Base-by-base conservation (phyloP, 2,113 vertebrate genomes). In the Phyllostomus hastatus region DNA sequence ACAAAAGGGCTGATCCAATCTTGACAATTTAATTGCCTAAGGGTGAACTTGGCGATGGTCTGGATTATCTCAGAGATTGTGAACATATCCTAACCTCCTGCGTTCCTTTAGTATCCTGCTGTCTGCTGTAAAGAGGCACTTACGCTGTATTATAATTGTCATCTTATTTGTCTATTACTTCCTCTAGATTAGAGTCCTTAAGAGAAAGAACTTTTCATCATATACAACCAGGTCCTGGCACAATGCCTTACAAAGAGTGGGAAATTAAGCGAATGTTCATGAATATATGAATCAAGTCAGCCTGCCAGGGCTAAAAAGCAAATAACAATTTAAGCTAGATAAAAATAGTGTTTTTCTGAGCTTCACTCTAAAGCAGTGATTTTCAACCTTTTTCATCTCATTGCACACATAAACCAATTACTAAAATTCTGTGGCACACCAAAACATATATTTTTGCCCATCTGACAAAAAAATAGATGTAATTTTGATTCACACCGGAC, bases 191-290 rank as follows among this genome's bases (percentile, higher is more conserved):
- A 70, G 20, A 84, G 59, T 92, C 19, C n/a, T 96, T 95, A 75
- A 82, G 83, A 59, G 59, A 83, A 96, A 31, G n/a, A 76, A 92
- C 35, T 88, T 97, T 94, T 95, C 50, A 35, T 88, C 69, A 31
- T 79, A 38, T 35, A 54, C 64, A 85, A 69, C 31, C 17, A 88
- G 70, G 52, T 79, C 10, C 70, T 73, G 90, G 43, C 48, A 88
- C 81, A 94, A 66, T 72, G 38, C 61, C 61, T 95, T 76, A 82
- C 24, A 91, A 88, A 90, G 54, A 69, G 67, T 41, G 61, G 59
- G 22, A 91, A 90, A 43, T 75, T 72, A 66, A 94, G 22, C 35
- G 26, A 96, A 57, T 75, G 43, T 50, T 94, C 28, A 85, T 83
- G 52, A 95, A 57, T 84, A 80, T 83, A 88, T 75, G 35, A 95